Evolutionary conservation across 2,113 vertebrate species (phyloP).

Genomic region (Origma solitaria): DNA sequence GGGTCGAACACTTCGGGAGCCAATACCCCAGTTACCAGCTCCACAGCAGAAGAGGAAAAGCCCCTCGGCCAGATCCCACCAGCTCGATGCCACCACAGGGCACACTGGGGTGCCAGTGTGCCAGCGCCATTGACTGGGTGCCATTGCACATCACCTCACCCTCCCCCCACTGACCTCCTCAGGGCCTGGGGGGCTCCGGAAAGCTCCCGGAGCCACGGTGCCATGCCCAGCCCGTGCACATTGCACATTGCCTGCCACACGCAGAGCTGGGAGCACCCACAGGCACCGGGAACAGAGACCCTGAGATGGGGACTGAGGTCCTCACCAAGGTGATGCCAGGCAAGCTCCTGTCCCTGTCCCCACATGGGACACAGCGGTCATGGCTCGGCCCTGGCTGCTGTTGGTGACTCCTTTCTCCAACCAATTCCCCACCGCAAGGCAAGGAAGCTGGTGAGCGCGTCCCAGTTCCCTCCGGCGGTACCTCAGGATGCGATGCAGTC

Average conservation of each 20-base stretch:
- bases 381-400: rapidly evolving
- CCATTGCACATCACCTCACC: background rate
- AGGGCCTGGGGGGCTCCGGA: background rate
- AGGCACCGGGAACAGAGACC: background rate
- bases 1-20: rapidly evolving
- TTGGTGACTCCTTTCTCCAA: background rate
- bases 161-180: background rate
- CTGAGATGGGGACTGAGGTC: background rate
- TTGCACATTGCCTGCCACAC: rapidly evolving
- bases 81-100: rapidly evolving
- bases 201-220: rapidly evolving
- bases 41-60: rapidly evolving
- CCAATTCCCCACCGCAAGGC: background rate
- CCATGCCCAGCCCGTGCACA: rapidly evolving
- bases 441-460: background rate
- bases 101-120: rapidly evolving
- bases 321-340: background rate
- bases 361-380: rapidly evolving
- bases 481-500: conserved; percentile 62
- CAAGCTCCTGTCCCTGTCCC: background rate
- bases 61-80: rapidly evolving
- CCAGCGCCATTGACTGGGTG: background rate
- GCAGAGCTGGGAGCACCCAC: background rate
- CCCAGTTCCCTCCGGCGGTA: conserved; percentile 40
- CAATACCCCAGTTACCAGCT: background rate